Conservation (phyloP, 2,113 vertebrate genomes). For the Nycticorax nycticorax region DNA sequence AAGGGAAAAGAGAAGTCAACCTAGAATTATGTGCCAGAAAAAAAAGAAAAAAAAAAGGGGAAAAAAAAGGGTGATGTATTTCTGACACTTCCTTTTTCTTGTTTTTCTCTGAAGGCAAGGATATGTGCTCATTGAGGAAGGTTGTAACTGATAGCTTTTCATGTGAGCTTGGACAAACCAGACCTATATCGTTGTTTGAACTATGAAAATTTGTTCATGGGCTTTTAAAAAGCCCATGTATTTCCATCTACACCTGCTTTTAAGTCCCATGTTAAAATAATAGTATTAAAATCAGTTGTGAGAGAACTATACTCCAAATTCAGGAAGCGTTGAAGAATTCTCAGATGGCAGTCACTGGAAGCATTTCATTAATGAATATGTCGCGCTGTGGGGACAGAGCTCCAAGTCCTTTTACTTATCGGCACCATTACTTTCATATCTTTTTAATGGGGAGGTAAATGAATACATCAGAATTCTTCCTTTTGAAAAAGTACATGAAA, state of each 20-base stretch:
- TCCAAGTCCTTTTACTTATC: not conserved
- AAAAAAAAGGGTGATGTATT: not conserved
- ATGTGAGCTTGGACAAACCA: not conserved
- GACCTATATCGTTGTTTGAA: not conserved
- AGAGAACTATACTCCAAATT: not conserved
- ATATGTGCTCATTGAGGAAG: not conserved
- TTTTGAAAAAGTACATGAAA: not conserved
- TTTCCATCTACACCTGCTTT: not conserved
- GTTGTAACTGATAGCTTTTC: not conserved
- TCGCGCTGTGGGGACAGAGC: not conserved
- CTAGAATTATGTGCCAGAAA: not conserved
- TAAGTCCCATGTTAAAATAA: not conserved
- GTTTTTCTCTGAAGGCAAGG: not conserved
- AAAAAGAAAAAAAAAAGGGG: not conserved
- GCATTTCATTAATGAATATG: not conserved
- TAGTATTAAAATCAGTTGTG: not conserved
- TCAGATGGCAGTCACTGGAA: not conserved
- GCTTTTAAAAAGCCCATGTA: accelerated
- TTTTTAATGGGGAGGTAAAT: not conserved
- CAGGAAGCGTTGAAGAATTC: not conserved
- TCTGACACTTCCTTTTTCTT: not conserved
- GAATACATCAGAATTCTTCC: not conserved
- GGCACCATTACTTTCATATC: not conserved
- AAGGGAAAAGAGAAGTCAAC: not conserved
- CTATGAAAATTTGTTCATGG: not conserved